These are phyloP conservation scores for Exephanes ischioxanthus DNA, from an alignment of 2,888 invertebrate species.

Conservation along the genomic window DNA sequence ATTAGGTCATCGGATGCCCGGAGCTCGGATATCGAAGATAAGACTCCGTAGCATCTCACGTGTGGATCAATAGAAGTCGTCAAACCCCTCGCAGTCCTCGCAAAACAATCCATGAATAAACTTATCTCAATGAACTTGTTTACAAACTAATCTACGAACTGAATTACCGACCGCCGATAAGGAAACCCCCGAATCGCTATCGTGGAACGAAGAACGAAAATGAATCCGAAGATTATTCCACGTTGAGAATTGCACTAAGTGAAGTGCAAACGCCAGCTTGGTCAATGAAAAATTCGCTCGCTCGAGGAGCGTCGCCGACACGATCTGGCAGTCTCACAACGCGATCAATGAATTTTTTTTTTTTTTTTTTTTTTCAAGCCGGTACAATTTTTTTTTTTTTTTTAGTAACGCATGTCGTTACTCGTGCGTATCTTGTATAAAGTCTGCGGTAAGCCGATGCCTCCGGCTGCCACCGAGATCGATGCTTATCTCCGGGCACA, in stretches of 20 bases:
- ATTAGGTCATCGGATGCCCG: background rate
- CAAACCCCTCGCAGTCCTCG: background rate
- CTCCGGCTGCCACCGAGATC: conserved; percentile 4
- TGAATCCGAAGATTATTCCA: background rate
- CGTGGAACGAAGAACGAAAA: background rate
- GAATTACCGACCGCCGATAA: background rate
- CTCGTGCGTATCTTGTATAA: background rate
- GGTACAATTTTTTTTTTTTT: background rate
- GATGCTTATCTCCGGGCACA: conserved; percentile 24
- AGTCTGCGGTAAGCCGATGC: background rate
- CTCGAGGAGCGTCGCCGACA: background rate
- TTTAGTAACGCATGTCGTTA: background rate
- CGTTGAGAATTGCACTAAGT: background rate
- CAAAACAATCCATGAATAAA: background rate
- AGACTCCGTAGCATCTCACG: background rate
- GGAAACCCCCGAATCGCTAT: background rate
- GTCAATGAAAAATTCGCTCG: conserved; percentile 29
- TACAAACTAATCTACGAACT: background rate
- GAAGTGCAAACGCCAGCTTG: background rate
- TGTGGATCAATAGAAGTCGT: background rate
- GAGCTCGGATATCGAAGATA: background rate
- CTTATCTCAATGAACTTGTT: background rate
- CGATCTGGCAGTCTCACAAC: conserved; percentile 39
- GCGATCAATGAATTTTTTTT: conserved; percentile 34
- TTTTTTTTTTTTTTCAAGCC: background rate